Base-by-base conservation (phyloP, 2,113 vertebrate genomes). In the Grammomys surdaster region DNA sequence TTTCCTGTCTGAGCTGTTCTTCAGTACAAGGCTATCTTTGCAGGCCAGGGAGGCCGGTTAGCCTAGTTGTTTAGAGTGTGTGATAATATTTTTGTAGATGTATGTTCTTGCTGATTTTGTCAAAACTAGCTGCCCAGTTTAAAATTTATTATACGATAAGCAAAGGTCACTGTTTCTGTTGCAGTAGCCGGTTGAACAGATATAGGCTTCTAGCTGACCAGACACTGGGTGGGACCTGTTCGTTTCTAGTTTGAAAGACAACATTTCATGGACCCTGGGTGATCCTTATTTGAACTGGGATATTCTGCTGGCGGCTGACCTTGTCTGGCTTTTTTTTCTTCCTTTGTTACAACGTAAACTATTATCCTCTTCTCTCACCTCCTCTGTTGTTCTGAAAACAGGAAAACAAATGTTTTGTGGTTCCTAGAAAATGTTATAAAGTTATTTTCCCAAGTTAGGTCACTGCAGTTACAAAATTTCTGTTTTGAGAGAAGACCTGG, bases 361-460 rank as follows among this genome's bases (percentile, higher is more conserved):
- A 86, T 76, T 89, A 87, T n/a, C 7, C 22, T 89, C 9, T 91
- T 31, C 46, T 80, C 82, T 77, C 28, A 72, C 72, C 70, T 73
- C 80, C 63, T 54, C 81, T 76, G 80, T 80, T 75, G 48, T 40
- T 85, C 63, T 89, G 81, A 89, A 80, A 96, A 93, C 87, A 95
- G 78, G 88, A 93, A 96, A 96, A 78, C 92, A 91, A 97, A 93
- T 95, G 95, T 94, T 95, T 95, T 97, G 89, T 96, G 91, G 92
- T 92, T 84, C 91, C 75, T 94, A 89, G 63, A 92, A 97, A 95
- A 97, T 97, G 91, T 81, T 97, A 77, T 93, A 96, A 97, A 95
- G 92, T 96, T 93, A 78, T 91, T 97, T 97, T 98, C 91, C 94
- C 89, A 97, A 97, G 96, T 94, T 97, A 97, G 95, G 94, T 96